Base-by-base conservation (phyloP, 1,140 invertebrate genomes). In the Saxidomus purpurata region DNA sequence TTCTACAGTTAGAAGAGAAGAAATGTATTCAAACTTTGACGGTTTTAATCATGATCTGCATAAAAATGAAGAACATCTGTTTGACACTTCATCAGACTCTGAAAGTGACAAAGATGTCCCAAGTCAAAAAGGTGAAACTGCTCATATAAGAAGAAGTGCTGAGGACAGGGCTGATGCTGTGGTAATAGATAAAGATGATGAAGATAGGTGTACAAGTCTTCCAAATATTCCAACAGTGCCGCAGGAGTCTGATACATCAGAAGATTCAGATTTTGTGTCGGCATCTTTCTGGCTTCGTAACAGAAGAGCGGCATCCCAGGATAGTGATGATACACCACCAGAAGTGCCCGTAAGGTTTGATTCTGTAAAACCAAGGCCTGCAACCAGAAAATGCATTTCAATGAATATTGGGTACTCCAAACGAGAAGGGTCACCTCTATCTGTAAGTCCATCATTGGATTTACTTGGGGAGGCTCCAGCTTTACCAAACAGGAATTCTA, bases 181-280 rank as follows among this genome's bases (percentile, higher is more conserved):
- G n/a, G 71, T 47, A 9, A 11, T n/a, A 4, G 76, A 85, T 1
- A n/a, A n/a, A n/a, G 83, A 85, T 9, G 36, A 28, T 52, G 43
- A 71, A 52, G 83, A 85, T 55, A 79, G 71, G 49, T 67, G 71
- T 40, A 40, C 80, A 38, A 89, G 87, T 74, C 19, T 89, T 28
- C 63, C 77, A 69, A 49, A 71, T 43, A 63, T 47, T 15, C 25
- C 61, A n/a, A 52, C 6, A 15, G 9, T 59, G 11, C 63, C 69
- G 6, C 17, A 40, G 0, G 63, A 89, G n/a, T 34, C 43, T 40
- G 87, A 89, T 31, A 83, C 79, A 0, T 83, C 79, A 13, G 79
- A 83, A 43, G 80, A 89, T 76, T 82, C 67, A 61, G 87, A 89
- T 76, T 89, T 89, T 84, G 22, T 83, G 25, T 49, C 63, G n/a